These are phyloP conservation scores for Sebastes dallii DNA, from an alignment of 2,797 vertebrate genomes.

Conservation along the genomic window DNA sequence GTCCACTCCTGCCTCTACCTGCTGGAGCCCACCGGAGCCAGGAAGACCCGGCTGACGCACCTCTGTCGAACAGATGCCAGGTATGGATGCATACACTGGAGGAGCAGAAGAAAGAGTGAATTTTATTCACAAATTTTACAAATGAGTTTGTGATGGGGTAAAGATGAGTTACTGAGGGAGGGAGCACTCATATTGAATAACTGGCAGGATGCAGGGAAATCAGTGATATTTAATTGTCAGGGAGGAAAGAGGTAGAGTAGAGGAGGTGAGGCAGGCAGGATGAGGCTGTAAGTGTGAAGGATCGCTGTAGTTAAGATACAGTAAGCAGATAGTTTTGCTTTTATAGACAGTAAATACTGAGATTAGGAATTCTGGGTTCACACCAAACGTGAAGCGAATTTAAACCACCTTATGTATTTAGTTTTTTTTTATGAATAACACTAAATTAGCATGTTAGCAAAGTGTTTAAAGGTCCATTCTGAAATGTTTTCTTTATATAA, in stretches of 20 bases:
- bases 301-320: not conserved
- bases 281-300: not conserved
- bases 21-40: conserved; percentile 77
- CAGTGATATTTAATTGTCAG: not conserved
- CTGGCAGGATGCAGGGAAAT: not conserved
- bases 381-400: not conserved
- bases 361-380: no score
- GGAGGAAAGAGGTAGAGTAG: not conserved
- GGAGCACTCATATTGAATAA: not conserved
- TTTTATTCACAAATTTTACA: not conserved
- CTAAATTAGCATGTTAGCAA: not conserved
- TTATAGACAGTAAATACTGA: not conserved
- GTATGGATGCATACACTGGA: conserved; percentile 45
- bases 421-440: not conserved
- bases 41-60: conserved; percentile 82
- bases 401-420: not conserved
- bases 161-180: not conserved
- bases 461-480: not conserved
- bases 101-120: not conserved
- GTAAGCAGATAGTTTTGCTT: not conserved
- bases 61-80: conserved; percentile 82
- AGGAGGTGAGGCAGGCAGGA: not conserved
- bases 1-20: conserved; percentile 83
- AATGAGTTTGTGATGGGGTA: not conserved
- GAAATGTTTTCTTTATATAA: not conserved